Evolutionary conservation across 1,140 invertebrate species (phyloP).

Genomic region (Saxidomus purpurata): DNA sequence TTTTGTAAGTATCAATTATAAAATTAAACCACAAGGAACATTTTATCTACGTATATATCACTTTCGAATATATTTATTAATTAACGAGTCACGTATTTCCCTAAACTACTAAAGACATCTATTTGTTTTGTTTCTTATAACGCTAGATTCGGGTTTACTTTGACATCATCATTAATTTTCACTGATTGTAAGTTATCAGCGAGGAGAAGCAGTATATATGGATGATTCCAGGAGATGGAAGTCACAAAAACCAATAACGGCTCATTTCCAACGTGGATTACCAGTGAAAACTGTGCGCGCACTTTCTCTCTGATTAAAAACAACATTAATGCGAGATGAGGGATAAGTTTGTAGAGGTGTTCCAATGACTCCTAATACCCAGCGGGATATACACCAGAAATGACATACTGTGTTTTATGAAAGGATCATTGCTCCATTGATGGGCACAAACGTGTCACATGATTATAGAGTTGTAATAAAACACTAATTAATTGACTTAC

Average conservation of each 20-base stretch:
- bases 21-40: no score
- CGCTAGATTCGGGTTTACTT: no score
- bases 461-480: neutral
- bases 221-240: neutral
- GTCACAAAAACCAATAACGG: conserved; percentile 24
- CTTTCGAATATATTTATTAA: no score
- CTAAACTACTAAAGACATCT: no score
- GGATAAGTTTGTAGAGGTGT: neutral
- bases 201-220: neutral
- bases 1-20: no score
- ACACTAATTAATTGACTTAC: neutral
- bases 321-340: neutral
- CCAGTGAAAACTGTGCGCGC: neutral
- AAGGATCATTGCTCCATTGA: neutral
- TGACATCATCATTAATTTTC: no score
- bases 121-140: no score
- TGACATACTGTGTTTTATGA: neutral
- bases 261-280: conserved; percentile 6
- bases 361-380: neutral
- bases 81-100: no score
- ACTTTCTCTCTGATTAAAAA: conserved; percentile 6
- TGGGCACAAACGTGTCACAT: neutral
- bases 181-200: neutral
- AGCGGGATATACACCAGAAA: neutral
- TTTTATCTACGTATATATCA: no score